phyloP scores from a whole-genome alignment of 2,888 invertebrate species.

The Dynastes maya region DNA sequence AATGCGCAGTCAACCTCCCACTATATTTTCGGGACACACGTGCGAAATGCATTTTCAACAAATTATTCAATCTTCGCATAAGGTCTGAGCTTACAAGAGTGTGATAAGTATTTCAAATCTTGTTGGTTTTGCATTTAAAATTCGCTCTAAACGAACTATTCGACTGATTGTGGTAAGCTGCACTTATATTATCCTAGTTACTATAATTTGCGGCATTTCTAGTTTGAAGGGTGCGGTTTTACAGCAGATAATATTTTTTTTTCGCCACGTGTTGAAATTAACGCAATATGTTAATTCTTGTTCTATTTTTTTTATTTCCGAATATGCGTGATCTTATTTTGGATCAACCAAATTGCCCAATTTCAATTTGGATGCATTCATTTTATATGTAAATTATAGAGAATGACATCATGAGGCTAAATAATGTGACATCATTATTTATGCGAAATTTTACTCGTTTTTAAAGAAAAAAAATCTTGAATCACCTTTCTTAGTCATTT shows the following conservation, averaged over 20 bases:
- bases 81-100: slow-evolving; percentile 54
- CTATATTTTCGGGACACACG: slow-evolving; percentile 54
- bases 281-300: slow-evolving; percentile 43
- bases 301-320: slow-evolving; percentile 14
- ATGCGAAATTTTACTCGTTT: slow-evolving; percentile 29
- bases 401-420: slow-evolving; percentile 47
- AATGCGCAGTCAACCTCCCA: slow-evolving; percentile 52
- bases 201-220: slow-evolving; percentile 35
- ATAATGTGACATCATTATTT: slow-evolving; percentile 48
- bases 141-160: slow-evolving; percentile 26
- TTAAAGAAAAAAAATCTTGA: slow-evolving; percentile 16
- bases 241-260: slow-evolving; percentile 42
- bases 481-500: background rate
- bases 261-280: slow-evolving; percentile 56
- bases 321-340: slow-evolving; percentile 5
- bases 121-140: slow-evolving; percentile 36
- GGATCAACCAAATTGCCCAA: background rate
- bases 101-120: slow-evolving; percentile 39
- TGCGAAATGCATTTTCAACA: slow-evolving; percentile 59
- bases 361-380: slow-evolving; percentile 22
- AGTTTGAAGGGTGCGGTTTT: slow-evolving; percentile 56
- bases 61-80: slow-evolving; percentile 61
- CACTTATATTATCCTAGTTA: slow-evolving; percentile 1
- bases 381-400: slow-evolving; percentile 44
- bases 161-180: slow-evolving; percentile 59